Evolutionary conservation across 2,797 vertebrate genomes (phyloP).

Genomic region (Limosa lapponica): DNA sequence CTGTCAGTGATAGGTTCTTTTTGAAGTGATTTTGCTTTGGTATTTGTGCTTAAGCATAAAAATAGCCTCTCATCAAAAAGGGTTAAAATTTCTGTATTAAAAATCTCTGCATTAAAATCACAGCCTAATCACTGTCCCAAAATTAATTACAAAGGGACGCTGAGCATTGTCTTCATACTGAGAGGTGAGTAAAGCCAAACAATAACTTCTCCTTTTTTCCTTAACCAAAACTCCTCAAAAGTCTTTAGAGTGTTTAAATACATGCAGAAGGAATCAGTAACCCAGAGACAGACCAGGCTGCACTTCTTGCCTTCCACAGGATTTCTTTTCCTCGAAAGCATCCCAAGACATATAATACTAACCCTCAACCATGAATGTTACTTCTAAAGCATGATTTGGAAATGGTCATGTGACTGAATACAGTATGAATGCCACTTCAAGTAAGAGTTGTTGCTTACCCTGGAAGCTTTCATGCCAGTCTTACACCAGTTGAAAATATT

Average conservation of each 20-base stretch:
- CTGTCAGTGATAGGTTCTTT: neutral
- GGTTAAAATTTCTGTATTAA: neutral
- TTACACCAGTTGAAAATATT: neutral
- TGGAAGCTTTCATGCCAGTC: neutral
- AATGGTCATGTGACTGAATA: neutral
- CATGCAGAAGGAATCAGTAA: neutral
- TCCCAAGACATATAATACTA: neutral
- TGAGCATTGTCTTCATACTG: neutral
- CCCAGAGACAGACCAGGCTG: neutral
- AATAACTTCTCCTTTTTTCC: neutral
- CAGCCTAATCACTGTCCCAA: neutral
- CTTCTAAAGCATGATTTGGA: neutral
- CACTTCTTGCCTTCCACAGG: neutral
- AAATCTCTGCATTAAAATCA: neutral
- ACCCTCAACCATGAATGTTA: accelerated
- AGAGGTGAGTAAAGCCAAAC: neutral
- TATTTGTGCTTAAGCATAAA: neutral
- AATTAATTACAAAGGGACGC: neutral
- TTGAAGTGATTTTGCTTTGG: neutral
- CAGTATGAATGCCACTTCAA: neutral
- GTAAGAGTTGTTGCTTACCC: neutral
- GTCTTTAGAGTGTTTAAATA: neutral
- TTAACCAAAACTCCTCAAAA: neutral
- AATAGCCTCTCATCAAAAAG: neutral
- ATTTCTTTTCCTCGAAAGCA: neutral